phyloP scores from a whole-genome alignment of 2,888 invertebrate genomes.

The Noctuana brunneofusca region DNA sequence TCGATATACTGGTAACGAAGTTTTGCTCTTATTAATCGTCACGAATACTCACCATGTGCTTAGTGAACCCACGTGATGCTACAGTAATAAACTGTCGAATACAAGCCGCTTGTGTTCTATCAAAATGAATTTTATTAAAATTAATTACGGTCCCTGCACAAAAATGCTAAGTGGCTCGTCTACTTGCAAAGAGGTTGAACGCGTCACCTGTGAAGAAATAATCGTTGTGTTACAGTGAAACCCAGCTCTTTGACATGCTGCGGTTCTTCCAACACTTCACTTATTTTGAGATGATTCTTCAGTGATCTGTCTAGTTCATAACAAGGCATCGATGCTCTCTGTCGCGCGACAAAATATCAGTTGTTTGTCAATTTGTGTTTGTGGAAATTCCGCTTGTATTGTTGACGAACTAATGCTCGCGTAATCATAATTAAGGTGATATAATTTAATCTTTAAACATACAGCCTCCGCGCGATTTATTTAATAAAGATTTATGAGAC shows the following conservation, averaged over 20 bases:
- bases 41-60: neutral
- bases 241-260: neutral
- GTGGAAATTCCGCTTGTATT: constrained; percentile 69
- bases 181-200: neutral
- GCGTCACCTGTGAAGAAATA: constrained; percentile 4
- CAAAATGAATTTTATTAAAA: neutral
- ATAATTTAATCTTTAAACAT: constrained; percentile 59
- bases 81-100: neutral
- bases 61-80: neutral
- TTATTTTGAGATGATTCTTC: constrained; percentile 14
- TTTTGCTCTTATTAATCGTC: neutral
- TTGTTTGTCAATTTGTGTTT: constrained; percentile 62
- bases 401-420: constrained; percentile 51
- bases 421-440: constrained; percentile 64
- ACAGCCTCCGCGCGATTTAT: constrained; percentile 52
- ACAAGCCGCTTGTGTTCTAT: neutral
- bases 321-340: constrained; percentile 30
- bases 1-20: too few species aligned
- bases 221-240: neutral
- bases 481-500: constrained; percentile 62
- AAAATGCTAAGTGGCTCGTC: constrained; percentile 3
- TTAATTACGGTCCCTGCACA: neutral
- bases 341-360: constrained; percentile 39
- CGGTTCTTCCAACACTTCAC: neutral
- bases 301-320: constrained; percentile 36